Evolutionary conservation across 2,797 vertebrate species (phyloP), one percentile per base, ranked within the genome.

Genomic region (Prunella strophiata): DNA sequence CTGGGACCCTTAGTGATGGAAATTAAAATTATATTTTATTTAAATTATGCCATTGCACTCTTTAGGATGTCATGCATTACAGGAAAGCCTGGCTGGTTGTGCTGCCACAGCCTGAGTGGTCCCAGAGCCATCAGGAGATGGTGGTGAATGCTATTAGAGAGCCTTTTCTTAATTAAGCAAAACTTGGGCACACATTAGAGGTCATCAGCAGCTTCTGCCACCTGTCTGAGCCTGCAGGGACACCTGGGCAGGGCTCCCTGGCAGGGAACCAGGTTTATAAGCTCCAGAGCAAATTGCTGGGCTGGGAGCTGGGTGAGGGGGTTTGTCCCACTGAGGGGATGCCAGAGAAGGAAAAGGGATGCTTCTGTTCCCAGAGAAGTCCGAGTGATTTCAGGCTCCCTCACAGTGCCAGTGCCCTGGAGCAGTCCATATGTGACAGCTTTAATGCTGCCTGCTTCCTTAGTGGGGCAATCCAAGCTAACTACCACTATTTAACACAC

Each of bases 401-500:
- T 91, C 8, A 9, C 5, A 47, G 51, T 30, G 65, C 81, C 88
- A 72, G 61, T 93, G 92, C 91, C 96, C 96, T 95, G 94, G 67
- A 96, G 93, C 88, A 92, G 87, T 55, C 85, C 95, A 94, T 96
- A 91, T 96, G 96, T 95, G 96, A 66, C 77, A 77, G 95, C 94
- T 92, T 98, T 97, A 96, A 94, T 88, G 88, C 73, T 93, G 88
- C 93, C 92, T 91, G 92, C 89, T 97, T 97, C 97, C 95, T 98
- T 98, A 97, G 94, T 63, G 80, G 91, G 84, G 91, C 81, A 88
- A 95, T 94, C 91, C 93, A 91, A 94, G 82, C 83, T 96, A 93
- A 97, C 70, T 34, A 43, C 88, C 81, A 82, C 86, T 92, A 96
- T 97, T 98, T 98, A 98, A 98, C 97, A 98, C 96, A 92, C 91